Evolutionary conservation across 1,140 invertebrate genomes (phyloP), one percentile per base, ranked within the genome.

Genomic region (Hydropsyche tenuis): DNA sequence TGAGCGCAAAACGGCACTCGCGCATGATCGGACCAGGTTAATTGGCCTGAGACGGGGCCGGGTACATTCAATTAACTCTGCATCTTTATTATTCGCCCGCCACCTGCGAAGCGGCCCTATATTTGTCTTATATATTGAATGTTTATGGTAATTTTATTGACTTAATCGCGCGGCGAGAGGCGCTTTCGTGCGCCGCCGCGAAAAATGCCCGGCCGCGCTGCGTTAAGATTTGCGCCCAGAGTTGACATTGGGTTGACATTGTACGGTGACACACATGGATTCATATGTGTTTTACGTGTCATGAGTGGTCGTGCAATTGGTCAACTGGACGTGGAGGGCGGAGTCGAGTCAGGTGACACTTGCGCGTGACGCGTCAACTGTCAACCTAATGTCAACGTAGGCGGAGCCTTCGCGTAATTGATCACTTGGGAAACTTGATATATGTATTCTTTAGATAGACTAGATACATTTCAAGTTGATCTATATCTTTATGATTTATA

Each of bases 121-220:
- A 68, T 68, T 68, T 68, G 68, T 70, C 68, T 70, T 56, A 43
- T 51, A 56, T 70, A 70, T 70, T 56, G 68, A 70, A 70, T 70
- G 68, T 70, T 70, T 70, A 70, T 70, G 68, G 68, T 70, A 70
- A 70, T 70, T 70, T 70, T 70, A 70, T 70, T 37, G 68, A 56
- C 25, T 70, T 70, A 70, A 70, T 70, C 68, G 22, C 43, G 30
- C 48, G n/a, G 22, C 66, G 23, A 22, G 60, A n/a, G 45, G 42
- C 65, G 7, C n/a, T 43, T 20, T 18, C 20, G 45, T n/a, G 20
- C 6, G 56, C 2, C 46, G 46, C 46, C 63, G 63, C 42, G 27
- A 65, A 23, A 65, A 5, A 65, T 51, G 46, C n/a, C n/a, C n/a
- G n/a, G n/a, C n/a, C n/a, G n/a, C n/a, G n/a, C n/a, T n/a, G n/a